Evolutionary conservation across 2,797 vertebrate species (phyloP), one percentile per base, ranked within the genome.

Genomic region (Notolepis coatsorum): DNA sequence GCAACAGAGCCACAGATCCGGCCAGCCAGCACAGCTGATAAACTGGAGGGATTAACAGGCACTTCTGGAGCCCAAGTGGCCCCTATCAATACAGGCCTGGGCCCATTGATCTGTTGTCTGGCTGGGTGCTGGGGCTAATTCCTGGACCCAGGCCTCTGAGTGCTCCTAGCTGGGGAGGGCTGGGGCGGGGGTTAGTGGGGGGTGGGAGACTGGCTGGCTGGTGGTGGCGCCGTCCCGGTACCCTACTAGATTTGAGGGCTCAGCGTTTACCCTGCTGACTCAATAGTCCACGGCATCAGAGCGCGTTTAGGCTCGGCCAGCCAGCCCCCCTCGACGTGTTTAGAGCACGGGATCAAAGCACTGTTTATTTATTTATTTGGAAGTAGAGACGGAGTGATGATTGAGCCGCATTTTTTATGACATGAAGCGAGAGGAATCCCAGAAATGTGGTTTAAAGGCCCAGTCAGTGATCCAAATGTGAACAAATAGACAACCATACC

Each of bases 61-160:
- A 88, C 89, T 92, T 88, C 82, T 87, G 84, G 86, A 89, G 77
- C 79, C 87, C 82, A 84, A 89, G 88, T 89, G 81, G 84, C 82
- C 75, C n/a, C 84, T 86, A 85, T 90, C 90, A 84, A 91, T 92
- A 90, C 81, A 84, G 85, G 81, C 85, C 82, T 62, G 53, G 81
- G 65, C 58, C 79, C 87, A 92, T 92, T 90, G 91, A 91, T 92
- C 87, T 91, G 90, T 91, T 91, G 85, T 88, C 85, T 88, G 84
- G 78, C 62, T 66, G 84, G 88, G 88, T 85, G 86, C 87, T 86
- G 85, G 84, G 77, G 86, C 83, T 89, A 86, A 89, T 86, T 89
- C 89, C 88, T 88, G 85, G 83, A 88, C 84, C 84, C 84, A 75
- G 81, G 82, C n/a, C 73, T 83, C 81, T 88, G 84, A 90, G 88